These are phyloP conservation scores for Iselma pallidipennis DNA, from an alignment of 2,888 invertebrate species.

Conservation along the genomic window DNA sequence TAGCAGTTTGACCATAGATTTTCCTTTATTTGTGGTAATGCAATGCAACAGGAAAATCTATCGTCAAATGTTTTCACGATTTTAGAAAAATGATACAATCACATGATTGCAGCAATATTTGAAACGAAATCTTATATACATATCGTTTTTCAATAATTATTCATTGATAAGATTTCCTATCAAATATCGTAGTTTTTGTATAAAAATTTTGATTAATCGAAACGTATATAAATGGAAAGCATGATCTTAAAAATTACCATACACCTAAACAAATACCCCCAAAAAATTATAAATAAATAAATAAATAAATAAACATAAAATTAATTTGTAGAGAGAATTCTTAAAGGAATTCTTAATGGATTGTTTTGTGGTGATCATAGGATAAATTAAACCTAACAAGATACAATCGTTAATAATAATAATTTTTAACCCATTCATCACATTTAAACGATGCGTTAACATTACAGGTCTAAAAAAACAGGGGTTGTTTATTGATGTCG, in stretches of 20 bases:
- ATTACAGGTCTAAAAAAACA: slow-evolving; percentile 49
- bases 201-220: too few species aligned
- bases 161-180: too few species aligned
- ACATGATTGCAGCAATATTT: too few species aligned
- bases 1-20: background rate
- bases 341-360: slow-evolving; percentile 39
- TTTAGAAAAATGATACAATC: too few species aligned
- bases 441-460: slow-evolving; percentile 47
- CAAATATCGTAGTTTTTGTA: too few species aligned
- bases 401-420: slow-evolving; percentile 31
- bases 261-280: slow-evolving; percentile 24
- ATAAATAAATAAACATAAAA: slow-evolving; percentile 19
- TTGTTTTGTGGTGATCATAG: slow-evolving; percentile 32
- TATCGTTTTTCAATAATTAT: too few species aligned
- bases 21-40: background rate
- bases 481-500: slow-evolving; percentile 38
- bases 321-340: slow-evolving; percentile 49
- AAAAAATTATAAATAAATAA: too few species aligned
- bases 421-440: slow-evolving; percentile 27
- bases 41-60: background rate
- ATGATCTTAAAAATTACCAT: slow-evolving; percentile 24
- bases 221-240: slow-evolving; percentile 9
- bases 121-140: too few species aligned
- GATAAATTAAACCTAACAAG: slow-evolving; percentile 34
- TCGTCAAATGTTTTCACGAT: too few species aligned